Percentiles rank a stretch among this genome's conserved stretches.
Conservation (phyloP, 2,888 invertebrate genomes). For the Mystacides longicornis region DNA sequence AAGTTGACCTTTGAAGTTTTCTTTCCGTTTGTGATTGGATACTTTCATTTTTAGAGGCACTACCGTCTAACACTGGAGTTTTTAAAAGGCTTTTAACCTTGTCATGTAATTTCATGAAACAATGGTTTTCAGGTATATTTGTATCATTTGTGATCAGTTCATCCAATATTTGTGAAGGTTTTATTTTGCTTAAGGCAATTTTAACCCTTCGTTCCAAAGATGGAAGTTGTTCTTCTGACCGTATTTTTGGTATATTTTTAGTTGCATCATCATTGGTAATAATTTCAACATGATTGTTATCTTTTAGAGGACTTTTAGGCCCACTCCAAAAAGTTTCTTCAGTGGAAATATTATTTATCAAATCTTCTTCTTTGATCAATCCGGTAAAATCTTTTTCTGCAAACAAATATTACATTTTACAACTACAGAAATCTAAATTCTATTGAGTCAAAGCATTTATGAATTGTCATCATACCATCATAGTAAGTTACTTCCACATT, state of each 20-base stretch:
- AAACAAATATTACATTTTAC: no score
- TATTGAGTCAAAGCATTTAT: no score
- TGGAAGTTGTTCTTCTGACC: neutral
- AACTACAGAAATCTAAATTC: no score
- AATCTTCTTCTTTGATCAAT: neutral
- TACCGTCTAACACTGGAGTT: neutral
- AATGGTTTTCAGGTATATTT: neutral
- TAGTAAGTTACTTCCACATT: no score
- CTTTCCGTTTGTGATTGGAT: neutral
- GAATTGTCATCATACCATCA: no score
- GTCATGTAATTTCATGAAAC: neutral
- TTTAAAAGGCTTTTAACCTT: neutral
- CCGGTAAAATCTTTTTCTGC: neutral
- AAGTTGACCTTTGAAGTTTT: neutral
- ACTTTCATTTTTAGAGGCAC: neutral
- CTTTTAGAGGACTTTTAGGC: no score
- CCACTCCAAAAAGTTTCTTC: neutral
- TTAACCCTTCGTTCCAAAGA: neutral
- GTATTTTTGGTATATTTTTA: neutral
- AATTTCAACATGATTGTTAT: no score
- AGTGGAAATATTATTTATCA: neutral
- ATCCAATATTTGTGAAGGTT: neutral
- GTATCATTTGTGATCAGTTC: neutral
- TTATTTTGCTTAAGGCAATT: neutral
- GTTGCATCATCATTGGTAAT: neutral